Percentiles rank a stretch among this genome's conserved stretches.
phyloP scores from a whole-genome alignment of 2,888 invertebrate species.

The Hyposoter didymator region DNA sequence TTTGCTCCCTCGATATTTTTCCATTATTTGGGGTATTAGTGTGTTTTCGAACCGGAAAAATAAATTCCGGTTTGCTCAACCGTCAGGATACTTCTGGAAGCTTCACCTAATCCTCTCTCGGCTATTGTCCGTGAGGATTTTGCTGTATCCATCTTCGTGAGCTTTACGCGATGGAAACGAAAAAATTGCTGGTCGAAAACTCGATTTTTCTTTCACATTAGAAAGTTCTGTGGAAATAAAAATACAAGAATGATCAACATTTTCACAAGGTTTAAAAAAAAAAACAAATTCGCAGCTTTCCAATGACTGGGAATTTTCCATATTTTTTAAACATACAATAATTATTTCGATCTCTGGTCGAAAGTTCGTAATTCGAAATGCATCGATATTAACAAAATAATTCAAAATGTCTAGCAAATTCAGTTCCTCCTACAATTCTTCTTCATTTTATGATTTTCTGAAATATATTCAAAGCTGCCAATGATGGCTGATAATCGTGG shows the following conservation, averaged over 20 bases:
- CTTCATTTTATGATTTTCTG: not conserved
- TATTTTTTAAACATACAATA: not conserved
- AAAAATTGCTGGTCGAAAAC: constrained; percentile 29
- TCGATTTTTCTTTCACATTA: constrained; percentile 24
- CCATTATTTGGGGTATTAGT: constrained; percentile 21
- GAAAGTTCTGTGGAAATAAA: not conserved
- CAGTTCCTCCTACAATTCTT: not conserved
- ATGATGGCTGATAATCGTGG: not conserved
- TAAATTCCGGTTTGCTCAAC: constrained; percentile 6
- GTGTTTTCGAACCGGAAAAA: constrained; percentile 31
- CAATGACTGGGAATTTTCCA: not conserved
- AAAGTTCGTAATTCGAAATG: not conserved
- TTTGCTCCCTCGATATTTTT: constrained; percentile 5
- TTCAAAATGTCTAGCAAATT: not conserved
- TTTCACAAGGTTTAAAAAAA: not conserved
- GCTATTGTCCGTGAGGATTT: constrained; percentile 47
- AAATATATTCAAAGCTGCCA: constrained; percentile 6
- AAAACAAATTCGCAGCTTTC: not conserved
- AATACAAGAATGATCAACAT: not conserved
- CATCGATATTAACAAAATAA: not conserved
- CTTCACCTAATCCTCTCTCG: constrained; percentile 52
- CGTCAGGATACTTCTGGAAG: constrained; percentile 29
- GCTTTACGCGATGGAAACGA: constrained; percentile 23
- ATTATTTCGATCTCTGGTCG: not conserved
- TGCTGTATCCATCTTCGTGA: constrained; percentile 34